These are phyloP conservation scores for Torymus texanus DNA, from an alignment of 2,888 invertebrate species.

Conservation along the genomic window DNA sequence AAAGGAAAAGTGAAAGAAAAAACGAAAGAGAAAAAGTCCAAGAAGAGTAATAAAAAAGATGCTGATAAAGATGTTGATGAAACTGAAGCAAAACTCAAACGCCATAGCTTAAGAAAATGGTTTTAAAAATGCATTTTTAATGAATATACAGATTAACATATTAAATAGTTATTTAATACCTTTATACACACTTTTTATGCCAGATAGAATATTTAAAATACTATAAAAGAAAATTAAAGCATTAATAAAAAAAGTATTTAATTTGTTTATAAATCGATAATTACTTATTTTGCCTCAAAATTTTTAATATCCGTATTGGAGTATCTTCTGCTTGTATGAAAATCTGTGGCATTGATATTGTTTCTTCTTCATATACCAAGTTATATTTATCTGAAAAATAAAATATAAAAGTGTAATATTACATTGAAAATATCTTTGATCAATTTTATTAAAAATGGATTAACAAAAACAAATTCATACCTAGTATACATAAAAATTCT, in stretches of 20 bases:
- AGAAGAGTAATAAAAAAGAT: slow-evolving; percentile 77
- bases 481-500: slow-evolving; percentile 78
- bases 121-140: slow-evolving; percentile 67
- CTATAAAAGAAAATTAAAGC: slow-evolving; percentile 47
- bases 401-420: slow-evolving; percentile 46
- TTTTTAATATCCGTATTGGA: slow-evolving; percentile 68
- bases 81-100: slow-evolving; percentile 74
- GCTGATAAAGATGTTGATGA: slow-evolving; percentile 80
- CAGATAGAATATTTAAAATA: slow-evolving; percentile 49
- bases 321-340: slow-evolving; percentile 62
- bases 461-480: slow-evolving; percentile 70
- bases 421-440: slow-evolving; percentile 30
- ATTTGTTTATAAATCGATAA: slow-evolving; percentile 48
- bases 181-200: slow-evolving; percentile 57
- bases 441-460: slow-evolving; percentile 3
- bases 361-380: slow-evolving; percentile 64
- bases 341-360: slow-evolving; percentile 58
- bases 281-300: slow-evolving; percentile 60
- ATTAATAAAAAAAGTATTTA: slow-evolving; percentile 57
- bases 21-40: slow-evolving; percentile 73
- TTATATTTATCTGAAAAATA: slow-evolving; percentile 61
- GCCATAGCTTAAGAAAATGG: slow-evolving; percentile 77
- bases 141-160: slow-evolving; percentile 51
- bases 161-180: slow-evolving; percentile 61
- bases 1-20: slow-evolving; percentile 77